Conservation (phyloP, 2,888 invertebrate species). For the Tupiocoris notatus region DNA sequence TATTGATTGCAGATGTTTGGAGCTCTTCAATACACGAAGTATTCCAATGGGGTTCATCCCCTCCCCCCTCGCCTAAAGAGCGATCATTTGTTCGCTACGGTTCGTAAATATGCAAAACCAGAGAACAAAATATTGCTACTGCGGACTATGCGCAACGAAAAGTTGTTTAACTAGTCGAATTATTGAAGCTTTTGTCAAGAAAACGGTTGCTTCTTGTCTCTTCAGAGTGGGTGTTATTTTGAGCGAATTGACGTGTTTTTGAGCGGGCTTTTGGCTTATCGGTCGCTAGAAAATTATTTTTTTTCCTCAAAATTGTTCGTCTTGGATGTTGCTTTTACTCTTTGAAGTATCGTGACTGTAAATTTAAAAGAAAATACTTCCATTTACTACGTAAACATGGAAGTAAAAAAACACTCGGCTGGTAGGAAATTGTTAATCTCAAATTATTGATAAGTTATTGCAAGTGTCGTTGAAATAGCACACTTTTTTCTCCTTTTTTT, state of each 20-base stretch:
- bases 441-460: too few species aligned
- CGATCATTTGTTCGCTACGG: conserved; percentile 29
- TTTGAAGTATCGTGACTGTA: too few species aligned
- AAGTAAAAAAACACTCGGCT: too few species aligned
- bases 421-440: too few species aligned
- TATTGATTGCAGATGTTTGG: conserved; percentile 59
- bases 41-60: conserved; percentile 64
- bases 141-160: background rate
- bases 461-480: too few species aligned
- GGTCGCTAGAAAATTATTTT: too few species aligned
- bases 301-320: too few species aligned
- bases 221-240: background rate
- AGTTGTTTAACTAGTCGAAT: background rate
- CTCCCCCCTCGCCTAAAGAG: conserved; percentile 54
- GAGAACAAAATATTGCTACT: background rate
- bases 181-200: background rate
- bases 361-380: too few species aligned
- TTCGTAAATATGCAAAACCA: conserved; percentile 27
- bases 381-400: too few species aligned
- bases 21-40: conserved; percentile 73
- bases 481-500: too few species aligned
- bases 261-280: background rate
- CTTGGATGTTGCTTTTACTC: too few species aligned
- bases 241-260: background rate
- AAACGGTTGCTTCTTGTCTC: background rate